These are phyloP conservation scores for Cebidichthys violaceus DNA, from an alignment of 2,113 vertebrate genomes.

Conservation along the genomic window DNA sequence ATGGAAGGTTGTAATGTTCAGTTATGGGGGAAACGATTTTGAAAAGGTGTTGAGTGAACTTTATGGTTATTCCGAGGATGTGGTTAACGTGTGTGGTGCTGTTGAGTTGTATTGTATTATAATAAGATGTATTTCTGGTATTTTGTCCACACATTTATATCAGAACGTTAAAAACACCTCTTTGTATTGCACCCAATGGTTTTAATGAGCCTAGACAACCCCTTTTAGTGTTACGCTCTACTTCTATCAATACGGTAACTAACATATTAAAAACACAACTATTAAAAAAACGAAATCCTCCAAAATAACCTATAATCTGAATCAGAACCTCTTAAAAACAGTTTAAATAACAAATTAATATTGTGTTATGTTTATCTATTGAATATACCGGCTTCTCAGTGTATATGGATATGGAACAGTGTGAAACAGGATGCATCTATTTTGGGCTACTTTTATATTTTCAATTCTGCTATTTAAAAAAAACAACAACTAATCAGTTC, in stretches of 20 bases:
- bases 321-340: neutral
- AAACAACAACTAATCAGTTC: rapidly evolving
- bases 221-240: neutral
- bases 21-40: neutral
- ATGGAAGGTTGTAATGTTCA: neutral
- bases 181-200: too few species aligned
- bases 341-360: neutral
- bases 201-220: neutral
- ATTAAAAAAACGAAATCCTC: neutral
- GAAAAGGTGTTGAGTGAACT: neutral
- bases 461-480: rapidly evolving
- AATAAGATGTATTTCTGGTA: neutral
- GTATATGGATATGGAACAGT: neutral
- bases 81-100: neutral
- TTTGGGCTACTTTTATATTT: neutral
- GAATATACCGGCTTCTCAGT: neutral
- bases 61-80: neutral
- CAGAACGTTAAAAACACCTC: neutral
- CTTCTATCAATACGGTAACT: neutral
- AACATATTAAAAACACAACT: neutral
- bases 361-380: neutral
- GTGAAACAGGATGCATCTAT: neutral
- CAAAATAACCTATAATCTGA: neutral
- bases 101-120: neutral
- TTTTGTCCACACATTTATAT: neutral